These are phyloP conservation scores for Cephalopachus bancanus DNA, from an alignment of 2,797 vertebrate genomes.

Conservation along the genomic window DNA sequence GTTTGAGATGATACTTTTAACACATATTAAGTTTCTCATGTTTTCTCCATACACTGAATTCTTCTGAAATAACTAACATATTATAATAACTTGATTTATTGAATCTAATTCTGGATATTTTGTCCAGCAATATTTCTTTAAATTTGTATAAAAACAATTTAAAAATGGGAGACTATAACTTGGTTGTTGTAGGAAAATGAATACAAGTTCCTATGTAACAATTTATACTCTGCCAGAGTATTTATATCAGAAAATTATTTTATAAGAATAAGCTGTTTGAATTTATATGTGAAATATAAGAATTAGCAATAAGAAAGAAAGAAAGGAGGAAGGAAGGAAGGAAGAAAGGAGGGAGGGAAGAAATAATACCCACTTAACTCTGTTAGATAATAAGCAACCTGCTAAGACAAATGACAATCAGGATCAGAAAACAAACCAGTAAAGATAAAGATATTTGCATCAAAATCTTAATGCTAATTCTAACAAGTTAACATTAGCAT, in stretches of 20 bases:
- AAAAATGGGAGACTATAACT: neutral
- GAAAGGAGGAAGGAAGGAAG: neutral
- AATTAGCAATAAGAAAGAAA: neutral
- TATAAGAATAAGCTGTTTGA: neutral
- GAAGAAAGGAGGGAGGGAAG: neutral
- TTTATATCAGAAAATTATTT: constrained; percentile 24
- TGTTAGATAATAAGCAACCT: neutral
- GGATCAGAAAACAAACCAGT: neutral
- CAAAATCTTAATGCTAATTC: neutral
- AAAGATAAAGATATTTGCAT: neutral
- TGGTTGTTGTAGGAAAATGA: neutral
- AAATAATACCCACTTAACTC: neutral
- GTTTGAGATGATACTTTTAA: neutral
- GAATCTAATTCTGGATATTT: neutral
- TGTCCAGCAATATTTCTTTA: neutral
- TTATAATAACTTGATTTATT: neutral
- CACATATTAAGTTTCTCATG: neutral
- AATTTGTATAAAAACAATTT: neutral
- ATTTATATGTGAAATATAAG: neutral
- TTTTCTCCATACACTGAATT: neutral
- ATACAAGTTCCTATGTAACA: neutral
- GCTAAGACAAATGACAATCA: neutral
- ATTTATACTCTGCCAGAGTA: neutral
- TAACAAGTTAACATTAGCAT: neutral
- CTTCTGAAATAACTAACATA: neutral